Conservation (phyloP, 2,797 vertebrate genomes). For the Halcyon chelicuti region DNA sequence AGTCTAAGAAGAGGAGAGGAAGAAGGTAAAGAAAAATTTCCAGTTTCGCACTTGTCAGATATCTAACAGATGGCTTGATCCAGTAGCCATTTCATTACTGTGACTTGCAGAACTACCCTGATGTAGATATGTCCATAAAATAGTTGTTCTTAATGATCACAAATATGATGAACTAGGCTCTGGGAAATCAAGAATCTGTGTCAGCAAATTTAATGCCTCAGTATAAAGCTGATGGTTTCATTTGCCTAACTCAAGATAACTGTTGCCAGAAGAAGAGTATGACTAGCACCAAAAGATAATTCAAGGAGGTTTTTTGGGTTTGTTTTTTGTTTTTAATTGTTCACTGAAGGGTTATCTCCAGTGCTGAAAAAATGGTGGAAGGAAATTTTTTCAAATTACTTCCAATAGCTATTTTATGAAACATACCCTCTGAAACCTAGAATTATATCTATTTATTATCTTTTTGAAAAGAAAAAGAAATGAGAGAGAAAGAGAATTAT, state of each 20-base stretch:
- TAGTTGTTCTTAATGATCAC: neutral
- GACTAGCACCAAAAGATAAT: neutral
- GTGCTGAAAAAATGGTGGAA: neutral
- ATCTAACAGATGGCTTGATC: neutral
- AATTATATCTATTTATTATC: neutral
- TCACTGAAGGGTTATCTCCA: neutral
- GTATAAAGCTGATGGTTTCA: neutral
- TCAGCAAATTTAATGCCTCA: neutral
- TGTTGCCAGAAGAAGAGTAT: neutral
- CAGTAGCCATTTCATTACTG: neutral
- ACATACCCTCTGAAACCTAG: neutral
- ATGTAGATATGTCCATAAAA: neutral
- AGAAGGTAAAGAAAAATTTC: neutral
- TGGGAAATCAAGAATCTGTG: neutral
- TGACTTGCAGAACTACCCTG: neutral
- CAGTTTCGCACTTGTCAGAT: neutral
- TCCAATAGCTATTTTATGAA: neutral
- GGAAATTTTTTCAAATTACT: neutral
- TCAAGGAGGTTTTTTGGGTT: fast-evolving
- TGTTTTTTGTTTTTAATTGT: neutral
- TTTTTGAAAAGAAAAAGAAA: neutral
- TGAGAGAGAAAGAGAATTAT: fast-evolving
- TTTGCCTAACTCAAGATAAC: neutral
- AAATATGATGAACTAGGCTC: neutral
- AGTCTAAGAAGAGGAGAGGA: neutral